phyloP scores from a whole-genome alignment of 1,140 invertebrate genomes.

The Atta cephalotes region DNA sequence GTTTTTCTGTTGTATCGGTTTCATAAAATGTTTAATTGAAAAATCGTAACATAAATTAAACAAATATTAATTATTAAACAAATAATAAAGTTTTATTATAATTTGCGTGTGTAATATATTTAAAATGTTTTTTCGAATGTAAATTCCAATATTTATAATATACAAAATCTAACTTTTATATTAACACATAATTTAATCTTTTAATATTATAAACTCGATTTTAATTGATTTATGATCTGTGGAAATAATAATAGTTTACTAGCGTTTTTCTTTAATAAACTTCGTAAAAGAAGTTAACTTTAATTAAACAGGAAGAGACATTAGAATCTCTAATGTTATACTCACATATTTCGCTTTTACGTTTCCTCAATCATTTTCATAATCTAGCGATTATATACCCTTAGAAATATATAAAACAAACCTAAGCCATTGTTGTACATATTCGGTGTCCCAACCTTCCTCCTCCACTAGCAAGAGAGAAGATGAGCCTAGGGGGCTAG shows the following conservation, averaged over 20 bases:
- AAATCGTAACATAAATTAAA: neutral
- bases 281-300: neutral
- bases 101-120: neutral
- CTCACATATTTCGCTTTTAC: neutral
- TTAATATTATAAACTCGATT: neutral
- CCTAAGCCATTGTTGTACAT: slow-evolving; percentile 91
- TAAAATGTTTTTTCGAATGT: slow-evolving; percentile 5
- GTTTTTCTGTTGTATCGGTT: neutral
- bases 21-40: neutral
- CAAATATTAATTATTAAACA: neutral
- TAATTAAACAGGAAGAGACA: slow-evolving; percentile 15
- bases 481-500: slow-evolving; percentile 78
- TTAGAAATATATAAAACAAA: slow-evolving; percentile 38
- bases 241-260: neutral
- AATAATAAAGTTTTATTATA: slow-evolving; percentile 1
- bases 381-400: neutral
- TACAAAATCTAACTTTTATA: neutral
- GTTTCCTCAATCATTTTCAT: neutral
- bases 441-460: slow-evolving; percentile 90
- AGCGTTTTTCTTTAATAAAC: neutral
- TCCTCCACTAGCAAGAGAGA: slow-evolving; percentile 85
- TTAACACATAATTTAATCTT: neutral
- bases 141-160: neutral
- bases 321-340: neutral
- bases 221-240: neutral